A percentile compares a stretch with the other conserved stretches of the same genome.
Conservation (phyloP, 2,797 vertebrate species). For the Apodemus agrarius region DNA sequence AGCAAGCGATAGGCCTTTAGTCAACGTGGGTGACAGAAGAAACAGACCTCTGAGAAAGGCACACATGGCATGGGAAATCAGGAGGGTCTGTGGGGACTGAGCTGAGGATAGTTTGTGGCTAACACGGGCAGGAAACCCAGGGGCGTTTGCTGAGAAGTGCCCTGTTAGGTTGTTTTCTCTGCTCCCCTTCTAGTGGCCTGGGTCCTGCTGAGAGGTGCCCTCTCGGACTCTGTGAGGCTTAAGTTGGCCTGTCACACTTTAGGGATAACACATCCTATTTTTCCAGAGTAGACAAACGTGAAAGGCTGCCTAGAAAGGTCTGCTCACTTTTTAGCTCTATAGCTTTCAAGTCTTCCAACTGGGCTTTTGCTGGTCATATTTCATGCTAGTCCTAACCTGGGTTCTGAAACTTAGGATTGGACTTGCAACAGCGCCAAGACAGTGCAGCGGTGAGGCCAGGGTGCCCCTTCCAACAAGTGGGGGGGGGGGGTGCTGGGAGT, state of each 20-base stretch:
- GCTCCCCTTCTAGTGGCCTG: conserved; percentile 22
- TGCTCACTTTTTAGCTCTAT: conserved; percentile 41
- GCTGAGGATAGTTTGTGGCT: background rate
- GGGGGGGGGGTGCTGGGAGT: background rate
- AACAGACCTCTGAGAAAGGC: background rate
- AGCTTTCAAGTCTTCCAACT: background rate
- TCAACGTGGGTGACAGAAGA: background rate
- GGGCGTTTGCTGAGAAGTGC: background rate
- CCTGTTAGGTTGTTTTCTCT: background rate
- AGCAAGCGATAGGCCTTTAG: background rate
- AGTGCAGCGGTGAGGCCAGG: background rate
- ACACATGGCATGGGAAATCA: background rate
- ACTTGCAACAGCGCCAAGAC: conserved; percentile 33
- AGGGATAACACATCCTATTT: background rate
- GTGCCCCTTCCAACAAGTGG: background rate
- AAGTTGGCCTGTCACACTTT: conserved; percentile 3
- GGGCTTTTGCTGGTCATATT: conserved; percentile 15
- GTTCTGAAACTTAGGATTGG: conserved; percentile 20
- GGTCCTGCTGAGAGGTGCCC: background rate
- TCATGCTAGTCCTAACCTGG: conserved; percentile 13
- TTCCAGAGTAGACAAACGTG: background rate
- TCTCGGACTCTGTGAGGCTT: background rate
- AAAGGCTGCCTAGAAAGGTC: background rate
- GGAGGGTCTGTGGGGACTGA: background rate
- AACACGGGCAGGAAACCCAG: background rate